A percentile compares a stretch with the other conserved stretches of the same genome.
Conservation (phyloP, 2,797 vertebrate genomes). For the Enteromius thamalakanensis region DNA sequence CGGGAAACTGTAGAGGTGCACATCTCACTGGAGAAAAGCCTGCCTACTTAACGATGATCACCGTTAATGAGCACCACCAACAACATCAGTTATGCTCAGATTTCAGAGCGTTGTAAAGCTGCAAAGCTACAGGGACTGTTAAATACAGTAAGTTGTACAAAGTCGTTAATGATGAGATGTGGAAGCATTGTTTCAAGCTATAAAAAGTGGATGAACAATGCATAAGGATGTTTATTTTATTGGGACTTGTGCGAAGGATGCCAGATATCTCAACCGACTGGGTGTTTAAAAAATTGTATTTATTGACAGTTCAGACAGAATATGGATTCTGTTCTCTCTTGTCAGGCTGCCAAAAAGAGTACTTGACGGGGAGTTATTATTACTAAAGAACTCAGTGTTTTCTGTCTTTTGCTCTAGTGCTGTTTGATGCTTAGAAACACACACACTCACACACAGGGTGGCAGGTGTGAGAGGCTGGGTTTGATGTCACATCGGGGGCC, state of each 20-base stretch:
- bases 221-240: constrained; percentile 1
- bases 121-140: constrained; percentile 38
- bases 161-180: constrained; percentile 20
- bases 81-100: constrained; percentile 50
- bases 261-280: neutral
- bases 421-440: constrained; percentile 17
- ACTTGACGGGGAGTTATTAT: constrained; percentile 37
- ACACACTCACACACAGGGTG: constrained; percentile 16
- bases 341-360: constrained; percentile 4
- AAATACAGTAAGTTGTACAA: constrained; percentile 35
- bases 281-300: constrained; percentile 1
- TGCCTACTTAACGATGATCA: constrained; percentile 48
- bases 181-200: neutral
- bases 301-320: constrained; percentile 14
- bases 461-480: constrained; percentile 50
- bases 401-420: constrained; percentile 2
- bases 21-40: constrained; percentile 50
- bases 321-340: constrained; percentile 5
- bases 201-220: constrained; percentile 31
- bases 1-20: constrained; percentile 36
- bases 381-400: constrained; percentile 39
- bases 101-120: constrained; percentile 30
- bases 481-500: constrained; percentile 49
- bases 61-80: constrained; percentile 52
- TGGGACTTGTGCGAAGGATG: neutral